Evolutionary conservation across 2,888 invertebrate genomes (phyloP).

Genomic region (Nesidiocoris tenuis): DNA sequence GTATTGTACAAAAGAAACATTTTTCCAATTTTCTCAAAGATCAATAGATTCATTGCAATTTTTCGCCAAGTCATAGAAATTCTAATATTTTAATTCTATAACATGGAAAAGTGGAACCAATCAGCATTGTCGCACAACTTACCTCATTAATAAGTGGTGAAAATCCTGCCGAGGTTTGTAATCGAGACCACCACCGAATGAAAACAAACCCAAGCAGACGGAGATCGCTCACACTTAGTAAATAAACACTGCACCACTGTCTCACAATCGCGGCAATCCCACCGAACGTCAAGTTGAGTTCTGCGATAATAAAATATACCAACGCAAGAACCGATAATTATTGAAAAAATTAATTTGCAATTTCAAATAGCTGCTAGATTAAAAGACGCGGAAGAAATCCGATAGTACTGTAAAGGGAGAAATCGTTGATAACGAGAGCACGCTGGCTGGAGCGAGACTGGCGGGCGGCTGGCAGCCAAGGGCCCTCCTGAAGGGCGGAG

Average conservation of each 20-base stretch:
- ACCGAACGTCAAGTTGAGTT: no score
- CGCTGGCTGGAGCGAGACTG: slow-evolving; percentile 39
- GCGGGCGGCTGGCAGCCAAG: slow-evolving; percentile 4
- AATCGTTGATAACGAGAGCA: slow-evolving; percentile 25
- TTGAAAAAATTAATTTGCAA: no score
- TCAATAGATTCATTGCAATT: no score
- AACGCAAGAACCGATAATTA: no score
- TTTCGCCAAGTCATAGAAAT: no score
- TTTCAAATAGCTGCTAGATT: no score
- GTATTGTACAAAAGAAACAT: no score
- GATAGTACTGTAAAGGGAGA: slow-evolving; percentile 19
- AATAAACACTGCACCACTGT: background rate
- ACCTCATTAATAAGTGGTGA: background rate
- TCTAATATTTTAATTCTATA: no score
- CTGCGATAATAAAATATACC: no score
- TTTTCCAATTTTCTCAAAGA: no score
- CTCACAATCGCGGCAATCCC: background rate
- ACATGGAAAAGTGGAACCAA: no score
- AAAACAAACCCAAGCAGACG: no score
- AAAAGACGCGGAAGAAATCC: slow-evolving; percentile 24
- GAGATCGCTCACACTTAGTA: background rate
- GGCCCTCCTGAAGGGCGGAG: slow-evolving; percentile 8
- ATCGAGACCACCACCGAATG: background rate
- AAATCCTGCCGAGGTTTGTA: background rate
- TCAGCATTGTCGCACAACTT: background rate